Evolutionary conservation across 2,113 vertebrate species (phyloP), one percentile per base, ranked within the genome.

Genomic region (Austrofundulus limnaeus): DNA sequence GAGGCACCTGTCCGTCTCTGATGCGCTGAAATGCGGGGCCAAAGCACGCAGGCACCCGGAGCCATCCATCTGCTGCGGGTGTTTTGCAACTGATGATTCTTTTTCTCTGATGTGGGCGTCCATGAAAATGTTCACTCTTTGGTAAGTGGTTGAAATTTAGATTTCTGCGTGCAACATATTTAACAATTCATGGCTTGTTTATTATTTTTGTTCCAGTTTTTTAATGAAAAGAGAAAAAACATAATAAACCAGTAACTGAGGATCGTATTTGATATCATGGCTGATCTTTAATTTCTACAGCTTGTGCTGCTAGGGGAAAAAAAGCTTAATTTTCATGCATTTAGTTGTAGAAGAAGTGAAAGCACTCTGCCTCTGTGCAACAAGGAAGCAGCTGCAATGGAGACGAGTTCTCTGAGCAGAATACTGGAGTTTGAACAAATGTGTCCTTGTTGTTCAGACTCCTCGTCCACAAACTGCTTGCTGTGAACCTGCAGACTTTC

Each of bases 51-150:
- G 28, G 16, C 48, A 34, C 51, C 20, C 34, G 12, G 12, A 43
- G 21, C 15, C 2, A 31, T 56, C 51, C 28, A n/a, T 50, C 20
- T 61, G 59, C 68, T 74, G 74, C 68, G 60, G 66, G 50, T 78
- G 46, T 67, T 76, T 69, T 71, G 67, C 70, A 63, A 66, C 60
- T 74, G 72, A 76, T 80, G 68, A 80, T 6, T 12, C 5, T 39
- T 6, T 14, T 76, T 69, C 64, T 63, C 73, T 67, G 55, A 58
- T 41, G 68, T 60, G 84, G 81, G 82, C 60, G 76, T 62, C 52
- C 51, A 50, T 72, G 85, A 80, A 69, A 57, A 83, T 90, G 90
- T 83, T 89, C 72, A 80, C 84, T 71, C 72, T 78, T 57, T 43
- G 66, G 66, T 92, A 80, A 91, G 92, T 88, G 78, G 89, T 34